Evolutionary conservation across 2,888 invertebrate species (phyloP), one percentile per base, ranked within the genome.

Genomic region (Unio delphinus): DNA sequence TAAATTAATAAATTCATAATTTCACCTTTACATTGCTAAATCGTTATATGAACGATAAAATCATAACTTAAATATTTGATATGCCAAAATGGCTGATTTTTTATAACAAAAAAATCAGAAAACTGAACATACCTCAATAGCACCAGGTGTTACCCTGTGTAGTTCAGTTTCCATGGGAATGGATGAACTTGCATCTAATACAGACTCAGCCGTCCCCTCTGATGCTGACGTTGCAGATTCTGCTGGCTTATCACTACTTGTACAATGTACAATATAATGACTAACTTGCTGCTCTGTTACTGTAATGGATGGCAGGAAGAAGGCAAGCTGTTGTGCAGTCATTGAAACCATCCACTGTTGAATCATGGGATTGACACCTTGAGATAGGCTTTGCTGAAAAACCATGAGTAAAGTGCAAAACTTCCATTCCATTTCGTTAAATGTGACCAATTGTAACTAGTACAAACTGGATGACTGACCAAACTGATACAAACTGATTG

Each of bases 261-360:
- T 64, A 64, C 57, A 63, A 1, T 26, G 55, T 30, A 82, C 78
- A 20, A 87, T 70, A 70, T 85, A 86, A 26, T 76, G 78, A 28
- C 75, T 68, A 23, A 88, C 70, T 34, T 87, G 79, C 0, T 79
- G 74, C 59, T 79, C 80, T 0, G 80, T 78, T 18, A 87, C 78
- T 26, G 73, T 81, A 54, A 84, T 80, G 55, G 76, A 75, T 0
- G 84, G 80, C 58, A 81, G 67, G 69, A 87, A 81, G n/a, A 74
- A 71, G 28, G 76, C 73, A 5, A 88, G 67, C 72, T 88, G 86
- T 63, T 82, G 82, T 30, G 75, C 64, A 17, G 85, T 80, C 75
- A 84, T 86, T 23, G 75, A 80, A 6, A 82, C 77, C 83, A 90
- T 89, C 90, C 90, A 91, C 62, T 88, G 85, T 70, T 89, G 90